Conservation (phyloP, 2,113 vertebrate species). For the Corydoras maculifer region DNA sequence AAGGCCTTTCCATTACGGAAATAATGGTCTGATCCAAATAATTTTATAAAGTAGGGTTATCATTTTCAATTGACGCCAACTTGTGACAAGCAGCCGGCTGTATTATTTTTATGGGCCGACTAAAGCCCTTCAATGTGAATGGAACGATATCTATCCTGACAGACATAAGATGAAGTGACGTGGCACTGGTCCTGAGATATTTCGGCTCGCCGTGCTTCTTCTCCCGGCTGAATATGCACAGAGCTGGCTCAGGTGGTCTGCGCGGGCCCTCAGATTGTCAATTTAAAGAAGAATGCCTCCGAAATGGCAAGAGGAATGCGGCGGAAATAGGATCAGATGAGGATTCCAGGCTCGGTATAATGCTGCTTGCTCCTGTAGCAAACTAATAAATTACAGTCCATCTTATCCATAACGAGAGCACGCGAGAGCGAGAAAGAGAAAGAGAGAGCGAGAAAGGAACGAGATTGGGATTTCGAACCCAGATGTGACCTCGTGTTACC, state of each 20-base stretch:
- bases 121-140: conserved; percentile 19
- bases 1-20: neutral
- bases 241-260: conserved; percentile 43
- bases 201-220: conserved; percentile 32
- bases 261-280: conserved; percentile 38
- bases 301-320: conserved; percentile 47
- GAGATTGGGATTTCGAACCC: conserved; percentile 47
- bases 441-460: conserved; percentile 30
- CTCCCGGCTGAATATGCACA: conserved; percentile 42
- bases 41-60: neutral
- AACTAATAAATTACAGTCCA: conserved; percentile 49
- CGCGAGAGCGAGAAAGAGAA: conserved; percentile 45
- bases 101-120: conserved; percentile 1
- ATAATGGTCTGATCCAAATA: neutral
- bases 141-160: conserved; percentile 27
- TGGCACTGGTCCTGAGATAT: conserved; percentile 32
- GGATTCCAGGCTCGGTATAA: conserved; percentile 48
- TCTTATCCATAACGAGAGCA: conserved; percentile 38
- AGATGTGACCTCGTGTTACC: conserved; percentile 55
- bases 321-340: conserved; percentile 45
- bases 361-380: conserved; percentile 42
- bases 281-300: conserved; percentile 47
- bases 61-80: neutral
- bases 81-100: conserved; percentile 3
- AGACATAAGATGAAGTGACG: conserved; percentile 32